These are phyloP conservation scores for Speoplatyrhinus poulsoni DNA, from an alignment of 2,113 vertebrate genomes.

Conservation along the genomic window DNA sequence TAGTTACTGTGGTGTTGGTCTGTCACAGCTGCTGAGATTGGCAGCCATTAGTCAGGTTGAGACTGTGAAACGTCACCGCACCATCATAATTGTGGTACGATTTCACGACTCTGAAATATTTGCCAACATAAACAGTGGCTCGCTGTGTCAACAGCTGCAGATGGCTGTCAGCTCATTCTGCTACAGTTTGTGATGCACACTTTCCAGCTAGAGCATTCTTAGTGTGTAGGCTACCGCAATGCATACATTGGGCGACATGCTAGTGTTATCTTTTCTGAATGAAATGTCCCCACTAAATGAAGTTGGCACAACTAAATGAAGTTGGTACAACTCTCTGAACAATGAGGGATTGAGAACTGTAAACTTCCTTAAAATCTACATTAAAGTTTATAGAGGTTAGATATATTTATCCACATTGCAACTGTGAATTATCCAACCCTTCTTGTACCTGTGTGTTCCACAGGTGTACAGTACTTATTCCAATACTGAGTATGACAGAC, in stretches of 20 bases:
- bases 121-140: conserved; percentile 41
- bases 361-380: neutral
- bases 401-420: neutral
- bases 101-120: conserved; percentile 18
- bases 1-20: neutral
- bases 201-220: no score
- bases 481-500: conserved; percentile 86
- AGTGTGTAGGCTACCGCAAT: no score
- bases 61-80: no score
- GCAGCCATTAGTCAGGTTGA: no score
- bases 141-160: conserved; percentile 41
- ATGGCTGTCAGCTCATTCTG: conserved; percentile 30
- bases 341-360: no score
- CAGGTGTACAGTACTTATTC: conserved; percentile 84
- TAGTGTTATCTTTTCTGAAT: neutral
- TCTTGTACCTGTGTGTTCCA: neutral
- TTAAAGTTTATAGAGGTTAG: neutral
- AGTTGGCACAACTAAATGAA: neutral
- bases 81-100: no score
- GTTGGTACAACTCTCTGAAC: no score
- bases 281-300: neutral
- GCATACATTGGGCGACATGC: neutral
- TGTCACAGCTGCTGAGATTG: neutral
- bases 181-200: neutral
- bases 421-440: neutral